Evolutionary conservation across 1,140 invertebrate genomes (phyloP), one percentile per base, ranked within the genome.

Genomic region (Stegodyphus dumicola): DNA sequence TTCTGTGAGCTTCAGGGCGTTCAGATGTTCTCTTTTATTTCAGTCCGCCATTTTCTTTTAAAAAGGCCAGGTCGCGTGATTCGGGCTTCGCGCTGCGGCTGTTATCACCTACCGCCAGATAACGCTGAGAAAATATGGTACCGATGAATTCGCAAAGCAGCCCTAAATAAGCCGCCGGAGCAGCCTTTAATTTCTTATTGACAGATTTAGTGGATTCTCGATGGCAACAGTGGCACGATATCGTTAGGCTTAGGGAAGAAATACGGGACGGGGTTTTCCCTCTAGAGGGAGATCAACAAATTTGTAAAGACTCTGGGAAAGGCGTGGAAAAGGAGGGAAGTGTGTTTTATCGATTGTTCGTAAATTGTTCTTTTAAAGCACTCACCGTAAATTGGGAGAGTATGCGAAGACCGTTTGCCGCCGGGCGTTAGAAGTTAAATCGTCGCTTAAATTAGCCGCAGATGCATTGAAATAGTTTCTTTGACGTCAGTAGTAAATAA

Each of bases 81-180:
- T 9, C 15, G 56, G 33, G 33, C 33, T 33, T 3, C 33, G 33
- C 3, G 33, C 33, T 11, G 15, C 9, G 56, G 33, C 69, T 11
- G 69, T 71, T 71, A 71, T 71, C 69, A 48, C 51, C 51, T 51
- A 48, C 33, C 33, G 69, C n/a, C 33, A 71, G 69, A 71, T 71
- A 71, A 71, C 69, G 69, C 33, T 9, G 33, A 71, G 69, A 49
- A 71, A 71, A 71, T 71, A 71, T 33, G 69, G 33, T n/a, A 48
- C 69, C 69, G 69, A 71, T 71, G 69, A 71, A 71, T 71, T 71
- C 69, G 69, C 69, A 71, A 71, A 71, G 69, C 69, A 51, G 69
- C 69, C 49, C 49, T 71, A 71, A 71, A 71, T 71, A 51, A 71
- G 69, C 33, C 49, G 11, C 10, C 13, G 69, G 13, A 52, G 69